A percentile compares a stretch with the other conserved stretches of the same genome.
These are phyloP conservation scores for Epistrophella euchroma DNA, from an alignment of 2,888 invertebrate species.

Conservation along the genomic window DNA sequence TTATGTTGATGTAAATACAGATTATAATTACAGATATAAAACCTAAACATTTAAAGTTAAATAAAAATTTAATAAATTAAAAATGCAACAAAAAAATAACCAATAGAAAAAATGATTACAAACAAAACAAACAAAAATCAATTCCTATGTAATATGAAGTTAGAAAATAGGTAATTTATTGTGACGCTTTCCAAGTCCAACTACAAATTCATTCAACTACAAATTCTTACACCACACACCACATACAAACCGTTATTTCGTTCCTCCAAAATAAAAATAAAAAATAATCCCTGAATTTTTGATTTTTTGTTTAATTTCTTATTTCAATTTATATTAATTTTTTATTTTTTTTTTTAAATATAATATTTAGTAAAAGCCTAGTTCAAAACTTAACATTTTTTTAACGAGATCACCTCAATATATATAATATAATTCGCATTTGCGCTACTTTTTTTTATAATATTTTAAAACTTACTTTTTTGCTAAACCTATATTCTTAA, in stretches of 20 bases:
- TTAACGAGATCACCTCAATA: slow-evolving; percentile 25
- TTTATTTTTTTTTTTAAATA: slow-evolving; percentile 28
- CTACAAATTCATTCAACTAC: slow-evolving; percentile 2
- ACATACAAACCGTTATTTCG: slow-evolving; percentile 29
- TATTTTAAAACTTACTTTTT: slow-evolving; percentile 22
- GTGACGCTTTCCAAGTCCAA: slow-evolving; percentile 33
- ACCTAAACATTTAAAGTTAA: slow-evolving; percentile 28
- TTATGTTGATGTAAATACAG: slow-evolving; percentile 53
- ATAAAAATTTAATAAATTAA: slow-evolving; percentile 16
- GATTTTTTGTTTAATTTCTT: not conserved
- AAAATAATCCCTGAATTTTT: not conserved
- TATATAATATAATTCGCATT: slow-evolving; percentile 41
- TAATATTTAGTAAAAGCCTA: slow-evolving; percentile 47
- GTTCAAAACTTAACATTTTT: slow-evolving; percentile 27
- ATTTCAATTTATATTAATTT: slow-evolving; percentile 23
- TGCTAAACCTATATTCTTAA: slow-evolving; percentile 13
- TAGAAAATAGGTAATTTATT: slow-evolving; percentile 1
- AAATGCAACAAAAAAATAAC: slow-evolving; percentile 8
- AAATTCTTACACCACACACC: slow-evolving; percentile 43
- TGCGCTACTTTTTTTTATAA: slow-evolving; percentile 40
- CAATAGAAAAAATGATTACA: slow-evolving; percentile 4
- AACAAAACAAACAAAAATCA: too few species aligned
- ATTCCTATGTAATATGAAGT: slow-evolving; percentile 39
- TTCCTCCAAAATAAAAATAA: slow-evolving; percentile 12
- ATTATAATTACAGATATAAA: not conserved